Base-by-base conservation (phyloP, 2,888 invertebrate species). In the Rhorus exstirpatorius region DNA sequence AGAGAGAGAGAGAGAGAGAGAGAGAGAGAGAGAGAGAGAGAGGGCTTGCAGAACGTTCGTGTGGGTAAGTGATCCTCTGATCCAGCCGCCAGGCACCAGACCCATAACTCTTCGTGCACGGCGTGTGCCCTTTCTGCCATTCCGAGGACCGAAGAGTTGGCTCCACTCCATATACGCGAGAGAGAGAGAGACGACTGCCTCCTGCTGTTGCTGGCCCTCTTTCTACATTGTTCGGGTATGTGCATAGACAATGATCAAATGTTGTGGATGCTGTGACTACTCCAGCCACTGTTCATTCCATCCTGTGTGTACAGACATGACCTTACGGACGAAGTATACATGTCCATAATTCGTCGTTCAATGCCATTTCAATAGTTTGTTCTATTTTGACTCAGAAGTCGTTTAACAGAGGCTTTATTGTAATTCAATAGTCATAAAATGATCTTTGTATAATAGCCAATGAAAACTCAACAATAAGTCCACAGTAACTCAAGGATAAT, bases 61-160 rank as follows among this genome's bases (percentile, higher is more conserved):
- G 61, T 61, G 81, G 86, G 88, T 89, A 90, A 90, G 90, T 88
- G 90, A 91, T 90, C 89, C 87, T 86, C 87, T 88, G 88, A 89
- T 89, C 87, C 88, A 86, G 83, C 87, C 87, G 88, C 88, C 88
- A 88, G 84, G 86, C 86, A 83, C 83, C 88, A 89, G 88, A 89
- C 89, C 86, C 88, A 91, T 91, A 91, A 90, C 86, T 91, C 89
- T 89, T 81, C 78, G 70, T 75, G 75, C 83, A 31, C 76, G 74
- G 53, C 55, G 79, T 67, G 49, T 41, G 6, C 31, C 6, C 31
- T 31, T 6, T 31, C 31, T 31, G 31, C 31, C 31, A 31, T 31
- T 31, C 6, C 58, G 58, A 60, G 58, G 38, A 79, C 80, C 65
- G 82, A 81, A 87, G 88, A 89, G 86, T 90, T 90, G 91, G 91